Percentiles rank a stretch among this genome's conserved stretches.
Evolutionary conservation across 1,140 invertebrate genomes (phyloP).

Genomic region (Elymnias hypermnestra): DNA sequence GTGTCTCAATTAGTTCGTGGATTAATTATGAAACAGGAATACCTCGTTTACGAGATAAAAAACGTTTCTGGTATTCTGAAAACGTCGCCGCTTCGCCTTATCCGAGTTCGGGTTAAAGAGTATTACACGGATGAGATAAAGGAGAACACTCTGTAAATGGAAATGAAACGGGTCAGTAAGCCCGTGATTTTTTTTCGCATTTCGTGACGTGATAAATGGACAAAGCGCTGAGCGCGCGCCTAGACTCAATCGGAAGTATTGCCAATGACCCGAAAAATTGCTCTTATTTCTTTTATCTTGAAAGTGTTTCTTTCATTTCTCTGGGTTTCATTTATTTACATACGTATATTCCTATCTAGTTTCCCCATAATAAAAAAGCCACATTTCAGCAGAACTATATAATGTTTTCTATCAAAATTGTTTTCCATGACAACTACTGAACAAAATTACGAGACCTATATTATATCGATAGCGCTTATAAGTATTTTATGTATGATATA

Average conservation of each 20-base stretch:
- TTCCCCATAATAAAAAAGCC: too few relatives aligned
- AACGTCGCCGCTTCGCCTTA: slow-evolving; percentile 2
- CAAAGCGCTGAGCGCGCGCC: slow-evolving; percentile 28
- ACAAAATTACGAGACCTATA: too few relatives aligned
- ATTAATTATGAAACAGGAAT: too few relatives aligned
- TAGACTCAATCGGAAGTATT: slow-evolving; percentile 36
- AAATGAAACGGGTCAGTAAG: slow-evolving; percentile 67
- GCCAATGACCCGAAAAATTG: slow-evolving; percentile 62
- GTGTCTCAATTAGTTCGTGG: too few relatives aligned
- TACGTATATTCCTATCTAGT: too few relatives aligned
- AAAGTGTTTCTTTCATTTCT: slow-evolving; percentile 14
- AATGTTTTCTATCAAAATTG: too few relatives aligned
- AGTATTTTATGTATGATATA: too few relatives aligned
- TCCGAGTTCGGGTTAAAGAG: slow-evolving; percentile 27
- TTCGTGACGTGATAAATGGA: slow-evolving; percentile 66
- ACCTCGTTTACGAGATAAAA: slow-evolving; percentile 7
- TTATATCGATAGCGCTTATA: too few relatives aligned
- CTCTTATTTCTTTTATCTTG: slow-evolving; percentile 36
- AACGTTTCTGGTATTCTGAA: slow-evolving; percentile 5
- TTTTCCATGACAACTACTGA: too few relatives aligned
- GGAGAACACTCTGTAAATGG: slow-evolving; percentile 62
- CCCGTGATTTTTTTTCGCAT: slow-evolving; percentile 57
- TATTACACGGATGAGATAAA: slow-evolving; percentile 58
- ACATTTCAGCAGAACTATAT: too few relatives aligned
- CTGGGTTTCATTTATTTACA: background rate